Percentiles rank a stretch among this genome's conserved stretches.
phyloP scores from a whole-genome alignment of 2,113 vertebrate genomes.

The Pleuronectes platessa region DNA sequence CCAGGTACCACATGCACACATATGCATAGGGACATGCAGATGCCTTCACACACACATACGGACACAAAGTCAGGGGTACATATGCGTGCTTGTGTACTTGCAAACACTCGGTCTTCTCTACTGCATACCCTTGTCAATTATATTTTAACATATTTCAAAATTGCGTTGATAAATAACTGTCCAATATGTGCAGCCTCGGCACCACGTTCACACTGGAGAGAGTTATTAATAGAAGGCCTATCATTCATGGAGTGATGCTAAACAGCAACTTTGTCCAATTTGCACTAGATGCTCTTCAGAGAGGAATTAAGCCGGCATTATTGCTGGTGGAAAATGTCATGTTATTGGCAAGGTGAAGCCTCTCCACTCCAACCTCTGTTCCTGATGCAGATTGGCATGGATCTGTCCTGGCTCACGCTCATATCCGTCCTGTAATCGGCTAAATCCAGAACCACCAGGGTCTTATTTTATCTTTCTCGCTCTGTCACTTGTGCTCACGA shows the following conservation, averaged over 20 bases:
- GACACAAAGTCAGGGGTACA: constrained; percentile 19
- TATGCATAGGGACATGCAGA: constrained; percentile 43
- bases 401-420: constrained; percentile 61
- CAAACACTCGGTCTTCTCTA: constrained; percentile 2
- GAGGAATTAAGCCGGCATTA: constrained; percentile 71
- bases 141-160: constrained; percentile 19
- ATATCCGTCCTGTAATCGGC: constrained; percentile 66
- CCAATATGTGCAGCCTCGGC: constrained; percentile 18
- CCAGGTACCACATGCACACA: constrained; percentile 50
- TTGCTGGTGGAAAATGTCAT: constrained; percentile 77
- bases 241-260: constrained; percentile 58
- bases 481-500: constrained; percentile 24
- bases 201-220: constrained; percentile 29
- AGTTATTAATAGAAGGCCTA: constrained; percentile 56
- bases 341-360: constrained; percentile 75
- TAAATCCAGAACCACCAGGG: constrained; percentile 44
- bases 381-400: constrained; percentile 47
- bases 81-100: neutral
- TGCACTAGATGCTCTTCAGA: constrained; percentile 74
- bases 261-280: constrained; percentile 75
- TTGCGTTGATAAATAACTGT: constrained; percentile 33
- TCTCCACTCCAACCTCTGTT: constrained; percentile 49
- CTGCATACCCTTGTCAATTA: neutral
- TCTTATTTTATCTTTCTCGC: constrained; percentile 44
- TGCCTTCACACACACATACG: constrained; percentile 30